Percentiles rank a stretch among this genome's conserved stretches.
Evolutionary conservation across 2,797 vertebrate genomes (phyloP).

Genomic region (Lycodopsis pacificus): DNA sequence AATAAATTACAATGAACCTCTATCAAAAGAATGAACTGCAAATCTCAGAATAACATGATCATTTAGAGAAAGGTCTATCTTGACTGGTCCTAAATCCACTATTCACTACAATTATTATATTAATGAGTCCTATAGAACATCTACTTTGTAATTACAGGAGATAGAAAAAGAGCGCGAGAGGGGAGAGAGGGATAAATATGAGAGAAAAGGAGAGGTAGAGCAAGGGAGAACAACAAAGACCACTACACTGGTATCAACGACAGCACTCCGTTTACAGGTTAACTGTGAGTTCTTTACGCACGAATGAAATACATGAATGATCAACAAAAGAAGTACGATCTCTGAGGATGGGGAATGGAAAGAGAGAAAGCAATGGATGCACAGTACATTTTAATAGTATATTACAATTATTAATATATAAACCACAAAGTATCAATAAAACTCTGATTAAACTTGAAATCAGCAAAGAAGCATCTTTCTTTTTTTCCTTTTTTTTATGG

Average conservation of each 20-base stretch:
- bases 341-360: slow-evolving; percentile 88
- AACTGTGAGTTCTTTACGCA: slow-evolving; percentile 91
- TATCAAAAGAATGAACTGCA: slow-evolving; percentile 86
- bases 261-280: slow-evolving; percentile 94
- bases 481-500: slow-evolving; percentile 63
- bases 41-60: slow-evolving; percentile 86
- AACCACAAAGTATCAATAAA: slow-evolving; percentile 90
- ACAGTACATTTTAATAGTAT: slow-evolving; percentile 92
- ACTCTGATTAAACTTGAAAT: slow-evolving; percentile 89
- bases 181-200: slow-evolving; percentile 64
- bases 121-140: slow-evolving; percentile 92
- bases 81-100: slow-evolving; percentile 98
- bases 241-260: slow-evolving; percentile 95
- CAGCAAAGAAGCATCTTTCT: slow-evolving; percentile 87
- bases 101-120: slow-evolving; percentile 95
- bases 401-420: slow-evolving; percentile 89
- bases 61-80: slow-evolving; percentile 97
- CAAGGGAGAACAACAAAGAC: slow-evolving; percentile 82
- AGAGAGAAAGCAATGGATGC: slow-evolving; percentile 89
- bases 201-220: slow-evolving; percentile 81
- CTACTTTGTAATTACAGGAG: slow-evolving; percentile 94
- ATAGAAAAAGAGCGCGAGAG: slow-evolving; percentile 78
- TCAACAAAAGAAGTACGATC: slow-evolving; percentile 86
- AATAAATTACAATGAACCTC: slow-evolving; percentile 83
- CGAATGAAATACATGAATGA: slow-evolving; percentile 93